Conservation (phyloP, 2,113 vertebrate genomes). For the Cygnus atratus region DNA sequence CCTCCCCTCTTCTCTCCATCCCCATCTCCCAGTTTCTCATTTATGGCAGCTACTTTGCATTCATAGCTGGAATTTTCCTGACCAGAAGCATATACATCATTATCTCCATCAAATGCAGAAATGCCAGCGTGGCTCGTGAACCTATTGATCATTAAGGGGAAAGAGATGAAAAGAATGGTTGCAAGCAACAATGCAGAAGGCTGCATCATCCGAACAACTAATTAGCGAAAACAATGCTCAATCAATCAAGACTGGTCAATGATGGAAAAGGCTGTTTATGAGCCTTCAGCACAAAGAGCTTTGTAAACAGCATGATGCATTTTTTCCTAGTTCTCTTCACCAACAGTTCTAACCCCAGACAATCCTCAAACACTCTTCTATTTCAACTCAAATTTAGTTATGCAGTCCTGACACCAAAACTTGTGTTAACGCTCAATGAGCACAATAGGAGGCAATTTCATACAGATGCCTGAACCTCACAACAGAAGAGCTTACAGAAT, state of each 20-base stretch:
- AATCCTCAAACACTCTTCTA: neutral
- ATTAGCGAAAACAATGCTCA: fast-evolving
- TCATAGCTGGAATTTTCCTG: constrained; percentile 84
- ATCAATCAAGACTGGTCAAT: neutral
- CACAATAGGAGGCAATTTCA: neutral
- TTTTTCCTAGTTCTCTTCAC: neutral
- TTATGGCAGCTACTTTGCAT: constrained; percentile 86
- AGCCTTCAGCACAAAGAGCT: neutral
- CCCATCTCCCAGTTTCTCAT: constrained; percentile 84
- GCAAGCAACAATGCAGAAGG: neutral
- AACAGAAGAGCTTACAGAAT: neutral
- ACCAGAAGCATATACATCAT: constrained; percentile 79
- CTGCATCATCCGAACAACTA: neutral
- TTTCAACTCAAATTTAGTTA: neutral
- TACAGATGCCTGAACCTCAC: neutral
- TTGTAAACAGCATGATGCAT: neutral
- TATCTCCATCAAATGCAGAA: constrained; percentile 39
- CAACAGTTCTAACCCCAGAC: neutral
- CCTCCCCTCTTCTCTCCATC: neutral
- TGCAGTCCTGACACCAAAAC: neutral
- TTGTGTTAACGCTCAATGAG: neutral
- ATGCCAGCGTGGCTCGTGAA: neutral
- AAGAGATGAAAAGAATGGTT: fast-evolving
- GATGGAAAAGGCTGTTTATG: neutral
- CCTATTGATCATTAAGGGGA: neutral